Percentiles rank a stretch among this genome's conserved stretches.
phyloP scores from a whole-genome alignment of 2,888 invertebrate genomes.

The Belgica antarctica region DNA sequence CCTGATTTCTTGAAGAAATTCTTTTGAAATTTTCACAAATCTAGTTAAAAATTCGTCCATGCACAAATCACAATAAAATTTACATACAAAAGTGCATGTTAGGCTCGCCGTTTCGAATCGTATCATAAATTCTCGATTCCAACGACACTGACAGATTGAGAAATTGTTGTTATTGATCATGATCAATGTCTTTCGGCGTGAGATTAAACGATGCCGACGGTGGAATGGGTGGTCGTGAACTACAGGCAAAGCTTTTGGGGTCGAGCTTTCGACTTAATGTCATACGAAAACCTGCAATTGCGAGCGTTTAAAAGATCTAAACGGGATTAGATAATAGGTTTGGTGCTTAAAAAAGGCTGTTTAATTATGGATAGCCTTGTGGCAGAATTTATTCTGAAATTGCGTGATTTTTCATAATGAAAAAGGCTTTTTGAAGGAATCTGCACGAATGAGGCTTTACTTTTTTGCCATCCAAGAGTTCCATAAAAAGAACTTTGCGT shows the following conservation, averaged over 20 bases:
- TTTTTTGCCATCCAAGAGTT: background rate
- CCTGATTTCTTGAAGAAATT: no score
- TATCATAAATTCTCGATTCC: background rate
- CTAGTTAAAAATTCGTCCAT: no score
- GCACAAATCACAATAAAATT: constrained; percentile 14
- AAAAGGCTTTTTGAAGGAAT: constrained; percentile 6
- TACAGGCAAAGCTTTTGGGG: background rate
- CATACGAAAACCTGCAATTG: background rate
- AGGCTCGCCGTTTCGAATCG: background rate
- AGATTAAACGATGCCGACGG: background rate
- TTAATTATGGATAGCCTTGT: background rate
- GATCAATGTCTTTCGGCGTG: constrained; percentile 5
- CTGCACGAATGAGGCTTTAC: background rate
- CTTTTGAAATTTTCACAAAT: no score
- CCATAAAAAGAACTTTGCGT: constrained; percentile 13
- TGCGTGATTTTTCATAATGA: background rate
- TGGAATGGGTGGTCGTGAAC: constrained; percentile 6
- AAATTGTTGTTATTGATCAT: background rate
- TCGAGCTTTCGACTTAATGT: background rate
- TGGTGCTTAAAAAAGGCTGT: background rate
- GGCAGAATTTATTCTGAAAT: background rate
- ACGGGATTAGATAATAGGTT: background rate
- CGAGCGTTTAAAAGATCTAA: background rate
- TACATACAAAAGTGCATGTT: constrained; percentile 17
- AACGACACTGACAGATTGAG: background rate